Percentiles rank a stretch among this genome's conserved stretches.
Conservation (phyloP, 2,113 vertebrate species). For the Loxodonta africana region DNA sequence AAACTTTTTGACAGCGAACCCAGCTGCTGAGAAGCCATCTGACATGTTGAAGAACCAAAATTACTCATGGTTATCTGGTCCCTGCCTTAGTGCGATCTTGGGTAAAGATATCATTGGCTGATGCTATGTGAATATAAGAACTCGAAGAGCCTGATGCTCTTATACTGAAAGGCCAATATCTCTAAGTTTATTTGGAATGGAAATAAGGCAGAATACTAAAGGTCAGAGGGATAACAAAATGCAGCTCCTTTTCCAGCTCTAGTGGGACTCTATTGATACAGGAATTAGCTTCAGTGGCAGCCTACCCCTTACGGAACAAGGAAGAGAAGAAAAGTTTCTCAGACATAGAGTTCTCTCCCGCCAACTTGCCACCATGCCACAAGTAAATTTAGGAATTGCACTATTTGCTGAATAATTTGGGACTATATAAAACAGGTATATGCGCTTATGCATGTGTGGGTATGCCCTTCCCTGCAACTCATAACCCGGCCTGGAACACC, state of each 20-base stretch:
- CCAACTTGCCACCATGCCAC: rapidly evolving
- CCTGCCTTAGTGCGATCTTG: not conserved
- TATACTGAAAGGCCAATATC: rapidly evolving
- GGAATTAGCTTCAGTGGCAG: rapidly evolving
- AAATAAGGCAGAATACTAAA: not conserved
- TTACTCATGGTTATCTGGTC: rapidly evolving
- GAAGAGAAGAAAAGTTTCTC: not conserved
- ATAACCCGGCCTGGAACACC: too few relatives aligned
- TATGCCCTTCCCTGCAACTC: rapidly evolving
- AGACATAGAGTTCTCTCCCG: rapidly evolving
- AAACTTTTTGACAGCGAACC: not conserved
- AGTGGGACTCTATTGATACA: rapidly evolving
- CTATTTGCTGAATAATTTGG: rapidly evolving
- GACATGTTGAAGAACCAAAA: rapidly evolving
- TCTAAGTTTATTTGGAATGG: not conserved
- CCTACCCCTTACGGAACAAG: rapidly evolving
- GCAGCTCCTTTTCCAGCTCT: not conserved
- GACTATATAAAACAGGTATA: rapidly evolving
- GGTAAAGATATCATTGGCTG: too few relatives aligned
- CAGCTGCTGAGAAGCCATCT: too few relatives aligned
- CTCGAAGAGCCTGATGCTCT: rapidly evolving
- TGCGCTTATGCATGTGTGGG: rapidly evolving
- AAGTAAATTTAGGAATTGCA: too few relatives aligned
- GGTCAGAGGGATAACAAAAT: not conserved
- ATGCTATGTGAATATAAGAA: not conserved